phyloP scores from a whole-genome alignment of 2,888 invertebrate species.

The Melikaiella ostensackeni region DNA sequence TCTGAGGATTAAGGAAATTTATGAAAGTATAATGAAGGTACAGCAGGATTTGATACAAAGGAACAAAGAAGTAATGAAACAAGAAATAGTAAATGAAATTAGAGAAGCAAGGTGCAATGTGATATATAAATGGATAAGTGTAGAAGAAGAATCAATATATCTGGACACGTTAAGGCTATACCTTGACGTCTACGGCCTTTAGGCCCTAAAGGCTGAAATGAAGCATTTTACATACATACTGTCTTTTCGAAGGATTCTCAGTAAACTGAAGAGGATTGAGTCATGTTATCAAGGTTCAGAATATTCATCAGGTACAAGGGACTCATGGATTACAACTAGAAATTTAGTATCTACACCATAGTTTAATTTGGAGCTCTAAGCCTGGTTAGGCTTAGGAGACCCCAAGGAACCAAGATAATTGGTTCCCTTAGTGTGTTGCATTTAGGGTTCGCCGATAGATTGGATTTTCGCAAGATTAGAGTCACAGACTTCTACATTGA shows the following conservation, averaged over 20 bases:
- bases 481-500: conserved; percentile 23
- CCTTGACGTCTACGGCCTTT: too few species aligned
- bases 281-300: not conserved
- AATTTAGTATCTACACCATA: conserved; percentile 22
- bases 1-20: too few species aligned
- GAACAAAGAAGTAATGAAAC: too few species aligned
- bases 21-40: too few species aligned
- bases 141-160: too few species aligned
- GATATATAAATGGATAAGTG: too few species aligned
- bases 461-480: conserved; percentile 31
- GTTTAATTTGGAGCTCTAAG: conserved; percentile 24
- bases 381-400: conserved; percentile 28
- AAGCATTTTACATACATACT: too few species aligned
- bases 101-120: too few species aligned
- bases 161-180: too few species aligned
- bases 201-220: too few species aligned
- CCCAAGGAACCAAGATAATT: conserved; percentile 37
- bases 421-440: conserved; percentile 24
- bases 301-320: conserved; percentile 20
- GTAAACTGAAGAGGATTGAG: not conserved
- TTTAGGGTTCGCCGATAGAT: conserved; percentile 32
- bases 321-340: conserved; percentile 19
- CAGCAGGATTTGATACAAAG: too few species aligned
- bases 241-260: not conserved
- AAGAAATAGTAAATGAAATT: too few species aligned